These are phyloP conservation scores for Euzophera pinguis DNA, from an alignment of 2,888 invertebrate species.

Conservation along the genomic window DNA sequence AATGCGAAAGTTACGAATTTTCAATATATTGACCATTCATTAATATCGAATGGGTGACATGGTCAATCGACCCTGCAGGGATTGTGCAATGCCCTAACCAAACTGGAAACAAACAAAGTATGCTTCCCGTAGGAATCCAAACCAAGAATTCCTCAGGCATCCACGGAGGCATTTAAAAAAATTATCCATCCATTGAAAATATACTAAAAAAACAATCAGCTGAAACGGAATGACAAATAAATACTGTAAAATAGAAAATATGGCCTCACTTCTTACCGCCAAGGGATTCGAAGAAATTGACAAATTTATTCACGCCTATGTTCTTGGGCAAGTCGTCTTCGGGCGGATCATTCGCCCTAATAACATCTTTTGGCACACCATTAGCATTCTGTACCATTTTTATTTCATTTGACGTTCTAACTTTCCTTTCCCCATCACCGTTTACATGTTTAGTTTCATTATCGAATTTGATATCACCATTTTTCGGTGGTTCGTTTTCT, in stretches of 20 bases:
- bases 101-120: no score
- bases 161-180: no score
- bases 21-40: no score
- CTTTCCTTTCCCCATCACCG: constrained; percentile 34
- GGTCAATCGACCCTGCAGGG: no score
- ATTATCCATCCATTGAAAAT: no score
- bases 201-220: not conserved
- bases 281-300: constrained; percentile 72
- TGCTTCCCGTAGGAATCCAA: no score
- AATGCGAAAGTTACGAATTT: no score
- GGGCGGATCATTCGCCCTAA: constrained; percentile 69
- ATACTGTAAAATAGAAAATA: constrained; percentile 15
- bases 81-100: no score
- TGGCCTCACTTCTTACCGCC: constrained; percentile 63
- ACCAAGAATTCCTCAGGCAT: no score
- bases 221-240: constrained; percentile 17
- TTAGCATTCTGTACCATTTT: constrained; percentile 61
- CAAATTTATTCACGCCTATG: constrained; percentile 72
- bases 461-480: constrained; percentile 11
- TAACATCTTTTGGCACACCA: constrained; percentile 61
- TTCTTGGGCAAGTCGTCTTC: constrained; percentile 73
- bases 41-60: no score
- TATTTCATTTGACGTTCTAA: constrained; percentile 64
- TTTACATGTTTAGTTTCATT: constrained; percentile 27
- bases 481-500: constrained; percentile 3